Conservation (phyloP, 2,797 vertebrate species). For the Spea hammondii region DNA sequence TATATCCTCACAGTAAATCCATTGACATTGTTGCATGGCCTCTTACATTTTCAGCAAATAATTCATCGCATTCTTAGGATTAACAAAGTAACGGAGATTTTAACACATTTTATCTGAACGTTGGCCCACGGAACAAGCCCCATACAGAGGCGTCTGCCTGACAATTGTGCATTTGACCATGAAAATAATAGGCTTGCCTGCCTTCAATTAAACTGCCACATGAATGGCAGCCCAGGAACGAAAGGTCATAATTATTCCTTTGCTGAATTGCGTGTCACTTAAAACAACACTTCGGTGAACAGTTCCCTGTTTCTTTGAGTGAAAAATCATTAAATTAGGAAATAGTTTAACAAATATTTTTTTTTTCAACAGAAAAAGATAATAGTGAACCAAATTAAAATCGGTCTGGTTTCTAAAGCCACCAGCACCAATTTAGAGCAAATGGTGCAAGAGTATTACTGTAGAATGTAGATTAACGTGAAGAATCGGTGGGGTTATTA, state of each 20-base stretch:
- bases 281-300: too few species aligned
- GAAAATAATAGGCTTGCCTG: background rate
- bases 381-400: too few species aligned
- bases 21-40: too few species aligned
- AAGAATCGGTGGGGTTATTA: background rate
- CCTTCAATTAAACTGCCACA: constrained; percentile 27
- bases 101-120: background rate
- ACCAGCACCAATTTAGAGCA: too few species aligned
- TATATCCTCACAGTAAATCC: too few species aligned
- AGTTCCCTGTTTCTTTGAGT: too few species aligned
- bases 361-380: too few species aligned
- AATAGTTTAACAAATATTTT: too few species aligned
- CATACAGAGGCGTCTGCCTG: constrained; percentile 9
- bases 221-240: constrained; percentile 46
- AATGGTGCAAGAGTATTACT: too few species aligned
- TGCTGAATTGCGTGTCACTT: background rate
- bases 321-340: too few species aligned
- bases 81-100: background rate
- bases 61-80: background rate
- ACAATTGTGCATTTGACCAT: background rate
- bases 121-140: background rate
- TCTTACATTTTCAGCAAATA: too few species aligned
- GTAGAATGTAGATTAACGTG: background rate
- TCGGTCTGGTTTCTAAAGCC: too few species aligned
- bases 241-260: constrained; percentile 21